Percentiles rank a stretch among this genome's conserved stretches.
Conservation (phyloP, 2,797 vertebrate species). For the Hemitrygon akajei region DNA sequence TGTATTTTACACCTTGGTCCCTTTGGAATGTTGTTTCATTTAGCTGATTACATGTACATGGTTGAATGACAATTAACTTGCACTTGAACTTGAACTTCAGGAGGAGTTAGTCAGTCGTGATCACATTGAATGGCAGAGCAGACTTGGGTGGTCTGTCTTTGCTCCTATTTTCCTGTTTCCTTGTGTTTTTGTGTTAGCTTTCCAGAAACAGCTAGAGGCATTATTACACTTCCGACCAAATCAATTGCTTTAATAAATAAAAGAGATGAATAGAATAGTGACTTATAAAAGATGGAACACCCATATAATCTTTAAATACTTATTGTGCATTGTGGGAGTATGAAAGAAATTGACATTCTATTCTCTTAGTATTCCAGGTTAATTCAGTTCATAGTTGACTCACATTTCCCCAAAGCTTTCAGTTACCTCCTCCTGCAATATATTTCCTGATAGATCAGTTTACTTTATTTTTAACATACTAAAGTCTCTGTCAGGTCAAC, state of each 20-base stretch:
- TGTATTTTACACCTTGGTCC: too few species aligned
- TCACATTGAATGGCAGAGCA: too few species aligned
- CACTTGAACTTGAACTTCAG: too few species aligned
- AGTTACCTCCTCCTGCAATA: neutral
- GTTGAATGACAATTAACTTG: too few species aligned
- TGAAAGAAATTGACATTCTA: neutral
- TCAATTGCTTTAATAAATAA: neutral
- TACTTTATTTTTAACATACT: constrained; percentile 9
- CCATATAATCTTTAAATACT: neutral
- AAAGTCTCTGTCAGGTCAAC: neutral
- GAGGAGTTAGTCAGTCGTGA: too few species aligned
- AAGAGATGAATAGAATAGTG: neutral
- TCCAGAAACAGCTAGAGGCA: neutral
- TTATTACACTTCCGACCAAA: neutral
- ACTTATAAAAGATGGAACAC: neutral
- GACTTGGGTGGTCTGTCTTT: too few species aligned
- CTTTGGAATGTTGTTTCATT: too few species aligned
- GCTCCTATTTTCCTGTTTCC: too few species aligned
- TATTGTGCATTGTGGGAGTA: neutral
- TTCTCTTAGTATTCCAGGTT: neutral
- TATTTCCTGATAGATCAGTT: neutral
- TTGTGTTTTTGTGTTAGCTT: too few species aligned
- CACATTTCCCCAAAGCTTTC: neutral
- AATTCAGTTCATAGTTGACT: constrained; percentile 4
- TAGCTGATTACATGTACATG: too few species aligned